Evolutionary conservation across 2,888 invertebrate genomes (phyloP).

Genomic region (Leptopterna dolabrata): DNA sequence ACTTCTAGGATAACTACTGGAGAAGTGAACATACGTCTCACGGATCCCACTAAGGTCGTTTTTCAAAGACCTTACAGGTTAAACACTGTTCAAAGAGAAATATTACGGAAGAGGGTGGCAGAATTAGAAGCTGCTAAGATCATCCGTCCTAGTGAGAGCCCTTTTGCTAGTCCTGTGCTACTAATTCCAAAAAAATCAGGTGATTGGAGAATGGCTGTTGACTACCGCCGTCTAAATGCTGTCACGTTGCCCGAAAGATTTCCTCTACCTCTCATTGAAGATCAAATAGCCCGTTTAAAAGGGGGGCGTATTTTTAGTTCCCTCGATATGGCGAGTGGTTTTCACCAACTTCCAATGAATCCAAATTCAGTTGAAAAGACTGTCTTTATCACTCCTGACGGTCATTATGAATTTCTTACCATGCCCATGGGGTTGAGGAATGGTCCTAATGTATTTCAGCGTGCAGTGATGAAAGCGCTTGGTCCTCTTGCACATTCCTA

Average conservation of each 20-base stretch:
- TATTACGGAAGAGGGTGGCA: neutral
- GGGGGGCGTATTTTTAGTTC: constrained; percentile 58
- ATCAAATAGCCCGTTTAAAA: constrained; percentile 58
- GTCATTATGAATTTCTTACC: neutral
- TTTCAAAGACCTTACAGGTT: too few species aligned
- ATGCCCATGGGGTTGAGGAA: constrained; percentile 61
- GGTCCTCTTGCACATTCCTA: constrained; percentile 61
- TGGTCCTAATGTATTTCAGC: constrained; percentile 64
- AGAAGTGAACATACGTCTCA: neutral
- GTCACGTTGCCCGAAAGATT: neutral
- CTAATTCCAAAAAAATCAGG: too few species aligned
- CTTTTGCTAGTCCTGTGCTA: too few species aligned
- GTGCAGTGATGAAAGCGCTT: constrained; percentile 64
- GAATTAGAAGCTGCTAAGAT: constrained; percentile 65
- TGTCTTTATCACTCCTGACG: too few species aligned
- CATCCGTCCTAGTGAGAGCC: too few species aligned
- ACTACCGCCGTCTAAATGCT: neutral
- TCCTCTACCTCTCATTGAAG: constrained; percentile 55
- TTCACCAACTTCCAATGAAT: neutral
- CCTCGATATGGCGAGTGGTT: neutral
- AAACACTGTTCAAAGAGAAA: neutral
- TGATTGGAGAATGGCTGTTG: neutral
- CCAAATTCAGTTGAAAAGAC: neutral
- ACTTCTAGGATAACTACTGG: neutral
- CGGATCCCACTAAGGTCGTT: constrained; percentile 9